Conservation (phyloP, 2,797 vertebrate species). For the Esox lucius region DNA sequence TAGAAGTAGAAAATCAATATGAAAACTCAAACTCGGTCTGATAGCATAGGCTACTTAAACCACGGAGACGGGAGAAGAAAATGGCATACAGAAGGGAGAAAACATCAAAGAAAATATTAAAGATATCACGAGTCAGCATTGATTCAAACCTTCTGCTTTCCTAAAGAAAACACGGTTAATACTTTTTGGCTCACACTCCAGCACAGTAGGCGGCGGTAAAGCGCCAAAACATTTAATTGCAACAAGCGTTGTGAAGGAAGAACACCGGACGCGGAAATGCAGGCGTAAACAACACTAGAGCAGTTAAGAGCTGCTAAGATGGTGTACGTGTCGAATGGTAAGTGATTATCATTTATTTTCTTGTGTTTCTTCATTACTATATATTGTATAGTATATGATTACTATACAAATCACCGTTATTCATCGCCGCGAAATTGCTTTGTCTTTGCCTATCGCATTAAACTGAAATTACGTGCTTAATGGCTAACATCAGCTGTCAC, state of each 20-base stretch:
- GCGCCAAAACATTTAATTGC: too few species aligned
- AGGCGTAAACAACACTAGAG: conserved; percentile 46
- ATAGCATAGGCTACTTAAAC: too few species aligned
- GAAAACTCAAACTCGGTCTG: too few species aligned
- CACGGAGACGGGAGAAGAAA: too few species aligned
- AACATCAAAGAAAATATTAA: too few species aligned
- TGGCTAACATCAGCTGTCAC: not conserved
- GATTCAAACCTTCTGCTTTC: too few species aligned
- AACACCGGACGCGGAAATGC: conserved; percentile 45
- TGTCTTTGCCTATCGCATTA: not conserved
- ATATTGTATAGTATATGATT: not conserved
- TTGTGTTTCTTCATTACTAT: not conserved
- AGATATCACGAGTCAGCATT: too few species aligned
- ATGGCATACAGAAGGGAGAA: too few species aligned
- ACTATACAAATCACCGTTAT: not conserved
- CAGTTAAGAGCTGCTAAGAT: conserved; percentile 47
- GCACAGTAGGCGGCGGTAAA: too few species aligned
- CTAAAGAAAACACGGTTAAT: too few species aligned
- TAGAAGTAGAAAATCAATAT: too few species aligned
- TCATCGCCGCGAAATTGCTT: not conserved
- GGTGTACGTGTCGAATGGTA: conserved; percentile 81
- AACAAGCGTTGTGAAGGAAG: not conserved
- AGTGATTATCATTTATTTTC: conserved; percentile 42
- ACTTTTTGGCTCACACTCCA: too few species aligned
- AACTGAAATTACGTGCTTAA: not conserved